Base-by-base conservation (phyloP, 2,888 invertebrate genomes). In the Pseudanteris insignis region DNA sequence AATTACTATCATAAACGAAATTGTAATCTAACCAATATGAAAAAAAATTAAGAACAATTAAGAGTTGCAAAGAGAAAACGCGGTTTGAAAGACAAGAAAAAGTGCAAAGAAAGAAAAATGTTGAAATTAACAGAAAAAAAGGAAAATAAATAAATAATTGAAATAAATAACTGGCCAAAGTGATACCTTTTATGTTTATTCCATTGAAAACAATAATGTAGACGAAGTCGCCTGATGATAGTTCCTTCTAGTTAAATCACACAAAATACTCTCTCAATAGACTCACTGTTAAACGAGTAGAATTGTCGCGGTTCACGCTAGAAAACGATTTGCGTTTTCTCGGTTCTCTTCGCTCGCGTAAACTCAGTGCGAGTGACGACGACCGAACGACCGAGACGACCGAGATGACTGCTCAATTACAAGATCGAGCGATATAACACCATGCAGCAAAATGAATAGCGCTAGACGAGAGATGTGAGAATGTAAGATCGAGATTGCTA, bases 401-500 rank as follows among this genome's bases (percentile, higher is more conserved):
- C 46, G 46, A 51, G 38, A 48, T 55, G 65, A 65, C 61, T 47
- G 53, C 57, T 63, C 63, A 32, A 48, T 64, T 48, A 59, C 53
- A 53, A 63, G 48, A 62, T 68, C 64, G 64, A 66, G 61, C 54
- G 58, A 64, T 62, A 67, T 60, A 67, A 67, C 64, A 68, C 65
- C 67, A 65, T 66, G 68, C 67, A 65, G 62, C 60, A 64, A 67
- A 66, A 62, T 66, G 65, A 66, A 66, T 65, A 60, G 64, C 60
- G 68, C 66, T 70, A 70, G 65, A 70, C 43, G 57, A 46, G 66
- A 70, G 65, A 69, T 68, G 67, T 71, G 71, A 72, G 69, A 72
- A 72, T 70, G 70, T 67, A 69, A 70, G 70, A 70, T 70, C 66
- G 68, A 70, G 65, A 67, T 67, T 68, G 66, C 66, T 64, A 62